These are phyloP conservation scores for Yponomeuta cagnagella DNA, from an alignment of 2,888 invertebrate species.

Conservation along the genomic window DNA sequence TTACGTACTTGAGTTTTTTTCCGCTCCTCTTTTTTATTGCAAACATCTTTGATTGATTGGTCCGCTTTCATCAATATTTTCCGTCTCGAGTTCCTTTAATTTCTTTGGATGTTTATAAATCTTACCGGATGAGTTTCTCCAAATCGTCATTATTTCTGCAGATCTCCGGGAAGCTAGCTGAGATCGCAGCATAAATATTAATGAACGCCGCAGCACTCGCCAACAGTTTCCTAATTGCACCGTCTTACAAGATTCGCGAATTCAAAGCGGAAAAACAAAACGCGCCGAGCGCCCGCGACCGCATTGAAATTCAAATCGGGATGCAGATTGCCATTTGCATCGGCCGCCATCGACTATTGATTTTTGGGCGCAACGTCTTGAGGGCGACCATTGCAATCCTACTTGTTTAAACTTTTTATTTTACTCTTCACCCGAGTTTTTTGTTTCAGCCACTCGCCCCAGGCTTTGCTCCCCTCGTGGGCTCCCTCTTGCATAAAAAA, in stretches of 20 bases:
- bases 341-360: conserved; percentile 68
- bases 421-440: conserved; percentile 72
- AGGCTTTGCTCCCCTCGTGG: conserved; percentile 59
- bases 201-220: conserved; percentile 2
- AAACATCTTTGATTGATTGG: conserved; percentile 31
- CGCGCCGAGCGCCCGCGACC: conserved; percentile 32
- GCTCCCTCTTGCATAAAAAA: conserved; percentile 76
- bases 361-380: conserved; percentile 61
- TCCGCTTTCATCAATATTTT: not conserved
- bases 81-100: not conserved
- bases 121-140: not conserved
- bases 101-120: not conserved
- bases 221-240: conserved; percentile 15
- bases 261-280: conserved; percentile 44
- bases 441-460: conserved; percentile 73
- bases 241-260: conserved; percentile 19
- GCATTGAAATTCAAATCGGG: conserved; percentile 69
- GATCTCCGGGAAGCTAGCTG: not conserved
- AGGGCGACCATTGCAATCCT: conserved; percentile 63
- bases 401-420: conserved; percentile 76
- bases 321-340: conserved; percentile 69
- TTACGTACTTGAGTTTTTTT: conserved; percentile 25
- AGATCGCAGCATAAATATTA: conserved; percentile 13
- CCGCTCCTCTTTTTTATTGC: conserved; percentile 26
- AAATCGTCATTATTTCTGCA: not conserved